phyloP scores from a whole-genome alignment of 2,797 vertebrate species.

The Potorous gilbertii region DNA sequence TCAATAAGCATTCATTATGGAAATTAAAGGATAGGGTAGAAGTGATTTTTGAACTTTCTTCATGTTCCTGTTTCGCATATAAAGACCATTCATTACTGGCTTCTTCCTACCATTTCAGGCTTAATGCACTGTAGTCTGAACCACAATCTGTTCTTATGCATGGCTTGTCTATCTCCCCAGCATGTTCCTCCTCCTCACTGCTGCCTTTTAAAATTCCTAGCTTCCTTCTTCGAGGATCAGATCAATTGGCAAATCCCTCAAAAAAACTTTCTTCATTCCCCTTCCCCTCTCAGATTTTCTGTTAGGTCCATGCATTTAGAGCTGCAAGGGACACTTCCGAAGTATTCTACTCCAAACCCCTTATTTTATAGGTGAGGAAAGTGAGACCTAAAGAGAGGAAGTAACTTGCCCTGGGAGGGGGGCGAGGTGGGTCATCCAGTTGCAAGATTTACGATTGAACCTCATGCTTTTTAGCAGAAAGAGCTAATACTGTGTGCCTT shows the following conservation, averaged over 20 bases:
- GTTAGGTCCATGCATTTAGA: neutral
- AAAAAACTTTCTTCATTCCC: neutral
- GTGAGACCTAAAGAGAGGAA: too few relatives aligned
- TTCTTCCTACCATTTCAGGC: neutral
- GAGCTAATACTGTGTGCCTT: neutral
- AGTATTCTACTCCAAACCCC: neutral
- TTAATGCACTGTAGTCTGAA: neutral
- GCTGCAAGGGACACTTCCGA: neutral
- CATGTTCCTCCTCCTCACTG: neutral
- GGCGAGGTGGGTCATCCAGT: neutral
- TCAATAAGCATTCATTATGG: neutral
- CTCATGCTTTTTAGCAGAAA: neutral
- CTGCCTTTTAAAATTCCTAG: neutral
- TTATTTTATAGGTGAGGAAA: neutral
- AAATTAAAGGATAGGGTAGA: neutral
- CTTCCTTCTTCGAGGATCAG: neutral
- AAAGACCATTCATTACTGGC: neutral
- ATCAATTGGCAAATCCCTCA: neutral
- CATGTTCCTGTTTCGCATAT: neutral
- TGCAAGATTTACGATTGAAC: neutral
- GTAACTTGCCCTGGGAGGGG: neutral
- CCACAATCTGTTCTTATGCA: neutral
- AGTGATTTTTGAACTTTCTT: neutral
- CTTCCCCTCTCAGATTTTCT: neutral
- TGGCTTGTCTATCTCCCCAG: neutral